phyloP scores from a whole-genome alignment of 2,888 invertebrate species.

The Priapulus caudatus region DNA sequence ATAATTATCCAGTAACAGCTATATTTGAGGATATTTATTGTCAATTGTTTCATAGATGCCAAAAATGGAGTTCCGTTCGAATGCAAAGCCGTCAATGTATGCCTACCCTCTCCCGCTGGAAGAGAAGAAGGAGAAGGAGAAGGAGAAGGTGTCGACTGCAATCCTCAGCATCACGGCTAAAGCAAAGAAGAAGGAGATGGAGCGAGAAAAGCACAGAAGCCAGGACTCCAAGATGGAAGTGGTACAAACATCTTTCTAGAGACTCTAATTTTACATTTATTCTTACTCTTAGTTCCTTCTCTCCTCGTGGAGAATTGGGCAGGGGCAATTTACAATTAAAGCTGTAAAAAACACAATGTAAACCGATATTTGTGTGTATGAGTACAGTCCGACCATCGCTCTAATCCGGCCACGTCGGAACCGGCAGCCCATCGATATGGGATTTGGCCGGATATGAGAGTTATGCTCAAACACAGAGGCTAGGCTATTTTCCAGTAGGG shows the following conservation, averaged over 20 bases:
- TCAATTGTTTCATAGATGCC: constrained; percentile 40
- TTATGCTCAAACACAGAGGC: too few relatives aligned
- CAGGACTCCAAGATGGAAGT: constrained; percentile 68
- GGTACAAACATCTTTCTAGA: too few relatives aligned
- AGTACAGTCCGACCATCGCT: too few relatives aligned
- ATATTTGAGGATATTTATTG: constrained; percentile 7
- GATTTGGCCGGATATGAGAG: too few relatives aligned
- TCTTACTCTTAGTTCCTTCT: neutral
- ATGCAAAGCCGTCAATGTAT: constrained; percentile 83
- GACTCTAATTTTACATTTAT: neutral
- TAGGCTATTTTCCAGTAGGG: too few relatives aligned
- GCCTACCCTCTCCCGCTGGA: constrained; percentile 94
- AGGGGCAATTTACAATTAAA: too few relatives aligned
- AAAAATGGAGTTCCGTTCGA: constrained; percentile 77
- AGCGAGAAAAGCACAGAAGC: constrained; percentile 46
- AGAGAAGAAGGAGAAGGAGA: constrained; percentile 94
- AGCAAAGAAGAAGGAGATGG: constrained; percentile 64
- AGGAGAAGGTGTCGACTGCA: constrained; percentile 94
- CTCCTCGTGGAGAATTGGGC: constrained; percentile 24
- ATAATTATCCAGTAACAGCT: too few relatives aligned
- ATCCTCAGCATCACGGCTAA: constrained; percentile 92
- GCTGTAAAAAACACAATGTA: too few relatives aligned
- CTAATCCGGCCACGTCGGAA: too few relatives aligned
- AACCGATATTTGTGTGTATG: too few relatives aligned
- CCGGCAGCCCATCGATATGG: too few relatives aligned